These are phyloP conservation scores for Molossus molossus DNA, from an alignment of 2,797 vertebrate species.

Conservation along the genomic window DNA sequence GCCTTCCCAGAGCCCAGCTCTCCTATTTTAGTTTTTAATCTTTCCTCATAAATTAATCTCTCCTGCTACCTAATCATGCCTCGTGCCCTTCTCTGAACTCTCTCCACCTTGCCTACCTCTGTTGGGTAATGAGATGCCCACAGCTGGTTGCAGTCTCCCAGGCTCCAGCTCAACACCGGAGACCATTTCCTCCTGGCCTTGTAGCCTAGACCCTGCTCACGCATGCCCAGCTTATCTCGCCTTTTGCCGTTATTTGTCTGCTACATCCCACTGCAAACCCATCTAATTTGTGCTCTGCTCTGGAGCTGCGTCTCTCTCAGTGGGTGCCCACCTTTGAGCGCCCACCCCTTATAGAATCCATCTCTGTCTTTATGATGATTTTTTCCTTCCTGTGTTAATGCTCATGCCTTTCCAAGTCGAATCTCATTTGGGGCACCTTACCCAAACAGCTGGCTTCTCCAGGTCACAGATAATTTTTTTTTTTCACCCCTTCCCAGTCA, in stretches of 20 bases:
- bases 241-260: slow-evolving; percentile 69
- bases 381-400: slow-evolving; percentile 32
- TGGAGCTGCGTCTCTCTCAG: neutral
- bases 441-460: neutral
- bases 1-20: neutral
- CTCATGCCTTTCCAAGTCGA: slow-evolving; percentile 8
- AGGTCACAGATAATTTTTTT: slow-evolving; percentile 13
- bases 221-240: neutral
- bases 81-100: slow-evolving; percentile 81
- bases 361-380: slow-evolving; percentile 69
- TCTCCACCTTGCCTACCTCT: slow-evolving; percentile 71
- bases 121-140: slow-evolving; percentile 75
- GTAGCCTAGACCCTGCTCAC: neutral
- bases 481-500: neutral
- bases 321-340: neutral
- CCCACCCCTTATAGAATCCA: neutral
- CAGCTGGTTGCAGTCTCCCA: slow-evolving; percentile 44
- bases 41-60: slow-evolving; percentile 83
- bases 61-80: slow-evolving; percentile 75
- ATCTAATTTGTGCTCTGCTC: slow-evolving; percentile 62
- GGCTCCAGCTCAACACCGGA: neutral
- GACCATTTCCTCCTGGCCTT: slow-evolving; percentile 61
- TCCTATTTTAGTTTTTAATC: slow-evolving; percentile 80
- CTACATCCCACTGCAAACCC: slow-evolving; percentile 48
- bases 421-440: slow-evolving; percentile 52